Evolutionary conservation across 2,113 vertebrate species (phyloP), one percentile per base, ranked within the genome.

Genomic region (Callospermophilus lateralis): DNA sequence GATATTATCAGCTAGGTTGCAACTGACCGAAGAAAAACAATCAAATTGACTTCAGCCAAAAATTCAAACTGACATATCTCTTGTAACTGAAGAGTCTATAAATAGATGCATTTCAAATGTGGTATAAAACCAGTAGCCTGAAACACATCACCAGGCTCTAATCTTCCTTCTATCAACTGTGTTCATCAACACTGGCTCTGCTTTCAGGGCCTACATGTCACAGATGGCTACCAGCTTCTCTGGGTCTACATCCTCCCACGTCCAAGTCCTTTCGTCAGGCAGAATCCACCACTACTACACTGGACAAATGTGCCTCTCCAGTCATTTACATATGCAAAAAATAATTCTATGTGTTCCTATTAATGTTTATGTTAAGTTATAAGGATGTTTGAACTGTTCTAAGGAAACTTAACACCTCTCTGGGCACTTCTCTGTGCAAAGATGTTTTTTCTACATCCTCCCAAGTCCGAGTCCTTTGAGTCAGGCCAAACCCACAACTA

Each of bases 11-110:
- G 22, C 61, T 73, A 92, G 32, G 45, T 95, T 77, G 13, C 12
- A 89, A 51, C 0, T 61, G 39, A 73, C 20, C 4, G 84, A 68
- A 77, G 10, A 79, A 28, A 77, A 48, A 45, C 15, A 55, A 63
- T 68, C 26, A 81, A 63, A 73, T 9, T 55, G 4, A 72, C 42
- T 74, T 70, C 55, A 90, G 42, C 42, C 55, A 77, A 78, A 84
- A 84, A 68, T 70, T 92, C 76, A 86, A 68, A 72, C 32, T 95
- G 63, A 86, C 15, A 93, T 90, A 42, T 26, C 53, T 83, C n/a
- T 88, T 74, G 0, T 61, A 91, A 70, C 9, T 45, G 45, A 94
- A 83, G 17, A 77, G 10, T 72, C 24, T 19, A 85, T 68, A 93
- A 97, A 90, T 53, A 76, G 34, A 53, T 8, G 61, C 51, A 8